phyloP scores from a whole-genome alignment of 2,797 vertebrate genomes.

The Artibeus lituratus region DNA sequence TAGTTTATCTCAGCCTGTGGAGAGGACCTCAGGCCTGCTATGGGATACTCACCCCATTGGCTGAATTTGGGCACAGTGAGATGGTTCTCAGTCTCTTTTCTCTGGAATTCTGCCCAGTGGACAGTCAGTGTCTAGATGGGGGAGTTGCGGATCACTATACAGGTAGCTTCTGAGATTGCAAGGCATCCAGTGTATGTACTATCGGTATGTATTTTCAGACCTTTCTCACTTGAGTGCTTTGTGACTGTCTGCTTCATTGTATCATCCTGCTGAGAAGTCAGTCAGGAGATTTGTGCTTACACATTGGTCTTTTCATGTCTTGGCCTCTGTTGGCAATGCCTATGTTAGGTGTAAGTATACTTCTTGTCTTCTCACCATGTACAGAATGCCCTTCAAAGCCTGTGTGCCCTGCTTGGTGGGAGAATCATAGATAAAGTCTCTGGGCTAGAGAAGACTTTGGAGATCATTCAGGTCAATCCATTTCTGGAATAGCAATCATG shows the following conservation, averaged over 20 bases:
- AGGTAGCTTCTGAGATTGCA: background rate
- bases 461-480: background rate
- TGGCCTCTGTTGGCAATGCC: background rate
- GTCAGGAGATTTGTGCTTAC: background rate
- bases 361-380: background rate
- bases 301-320: background rate
- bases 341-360: background rate
- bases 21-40: background rate
- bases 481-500: background rate
- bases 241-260: background rate
- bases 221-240: conserved; percentile 18
- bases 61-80: background rate
- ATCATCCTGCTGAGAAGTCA: conserved; percentile 6
- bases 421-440: background rate
- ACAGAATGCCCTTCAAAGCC: background rate
- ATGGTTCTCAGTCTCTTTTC: background rate
- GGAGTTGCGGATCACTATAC: background rate
- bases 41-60: background rate
- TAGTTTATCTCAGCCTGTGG: background rate
- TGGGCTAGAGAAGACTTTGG: background rate
- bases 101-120: conserved; percentile 26
- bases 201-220: background rate
- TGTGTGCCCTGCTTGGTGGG: background rate
- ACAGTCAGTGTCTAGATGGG: background rate
- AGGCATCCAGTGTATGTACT: background rate